Percentiles rank a stretch among this genome's conserved stretches.
Evolutionary conservation across 2,888 invertebrate genomes (phyloP).

Genomic region (Ditula angustiorana): DNA sequence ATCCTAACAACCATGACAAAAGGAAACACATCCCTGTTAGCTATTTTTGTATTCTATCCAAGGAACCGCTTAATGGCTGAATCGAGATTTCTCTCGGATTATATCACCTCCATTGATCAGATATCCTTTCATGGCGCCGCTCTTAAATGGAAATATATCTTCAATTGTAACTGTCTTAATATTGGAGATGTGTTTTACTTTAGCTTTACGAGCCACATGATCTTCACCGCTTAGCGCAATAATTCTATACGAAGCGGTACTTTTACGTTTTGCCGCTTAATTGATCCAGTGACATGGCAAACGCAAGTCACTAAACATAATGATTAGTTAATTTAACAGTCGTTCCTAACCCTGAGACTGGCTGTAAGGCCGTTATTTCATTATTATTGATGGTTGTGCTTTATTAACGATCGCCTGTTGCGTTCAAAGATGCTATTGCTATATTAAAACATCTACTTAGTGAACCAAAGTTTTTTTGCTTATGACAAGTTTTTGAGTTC

Average conservation of each 20-base stretch:
- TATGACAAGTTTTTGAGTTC: not conserved
- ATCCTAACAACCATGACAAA: constrained; percentile 14
- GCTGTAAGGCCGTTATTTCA: constrained; percentile 29
- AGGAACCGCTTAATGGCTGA: constrained; percentile 1
- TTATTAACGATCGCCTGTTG: constrained; percentile 18
- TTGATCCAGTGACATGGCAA: constrained; percentile 28
- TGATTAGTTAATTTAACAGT: constrained; percentile 31
- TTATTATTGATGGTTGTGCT: constrained; percentile 29
- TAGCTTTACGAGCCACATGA: constrained; percentile 21
- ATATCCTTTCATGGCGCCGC: constrained; percentile 15
- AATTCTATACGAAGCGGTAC: constrained; percentile 24
- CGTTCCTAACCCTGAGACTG: constrained; percentile 20
- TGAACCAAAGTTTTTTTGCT: not conserved
- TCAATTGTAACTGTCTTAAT: constrained; percentile 12
- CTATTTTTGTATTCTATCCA: constrained; percentile 12
- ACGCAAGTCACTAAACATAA: constrained; percentile 27
- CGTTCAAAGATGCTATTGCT: constrained; percentile 3
- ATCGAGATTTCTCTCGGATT: not conserved
- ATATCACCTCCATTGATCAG: constrained; percentile 4
- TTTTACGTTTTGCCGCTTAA: constrained; percentile 22
- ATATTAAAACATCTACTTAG: not conserved
- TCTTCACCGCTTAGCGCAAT: constrained; percentile 21
- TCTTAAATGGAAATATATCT: constrained; percentile 6
- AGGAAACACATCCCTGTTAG: constrained; percentile 20
- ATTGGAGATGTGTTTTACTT: not conserved